Base-by-base conservation (phyloP, 2,113 vertebrate genomes). In the Sialia sialis region DNA sequence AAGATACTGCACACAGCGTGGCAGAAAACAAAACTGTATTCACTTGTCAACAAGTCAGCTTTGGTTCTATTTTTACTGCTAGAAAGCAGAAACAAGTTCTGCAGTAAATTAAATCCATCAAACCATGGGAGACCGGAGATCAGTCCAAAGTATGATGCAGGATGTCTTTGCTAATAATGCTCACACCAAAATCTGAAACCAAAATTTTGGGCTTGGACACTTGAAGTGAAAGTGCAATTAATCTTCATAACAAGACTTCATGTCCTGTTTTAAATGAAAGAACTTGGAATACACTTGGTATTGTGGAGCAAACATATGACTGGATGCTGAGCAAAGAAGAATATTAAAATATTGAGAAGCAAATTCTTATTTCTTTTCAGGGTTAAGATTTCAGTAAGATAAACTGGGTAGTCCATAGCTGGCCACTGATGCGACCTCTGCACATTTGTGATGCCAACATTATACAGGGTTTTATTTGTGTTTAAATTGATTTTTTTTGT, bases 71-170 rank as follows among this genome's bases (percentile, higher is more conserved):
- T 90, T 94, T 92, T 93, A 55, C 59, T 75, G 68, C 26, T 70
- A 78, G 52, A 89, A 67, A 89, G 26, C 55, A 89, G 75, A 52
- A 89, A 59, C 43, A 75, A 89, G 34, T 55, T 78, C 86, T 91
- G 56, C 48, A 89, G 77, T 90, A 64, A 92, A 93, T 96, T 73
- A 90, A 88, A 89, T 72, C 76, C 60, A 60, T 52, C 73, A 92
- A 76, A 72, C 77, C 2, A 3, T n/a, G 30, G 29, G 69, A 46
- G 76, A 78, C n/a, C 0, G 0, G 29, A 94, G 44, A 72, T 64
- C 56, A 20, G 80, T 72, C 43, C 91, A 84, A 64, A 84, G 54
- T 44, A 81, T 41, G 64, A 93, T 44, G 46, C 25, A 77, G 39
- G 60, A 67, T 72, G 44, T 78, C 86, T 81, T 86, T 22, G 11